These are phyloP conservation scores for Plemyria rubiginata DNA, from an alignment of 2,888 invertebrate species.

Conservation along the genomic window DNA sequence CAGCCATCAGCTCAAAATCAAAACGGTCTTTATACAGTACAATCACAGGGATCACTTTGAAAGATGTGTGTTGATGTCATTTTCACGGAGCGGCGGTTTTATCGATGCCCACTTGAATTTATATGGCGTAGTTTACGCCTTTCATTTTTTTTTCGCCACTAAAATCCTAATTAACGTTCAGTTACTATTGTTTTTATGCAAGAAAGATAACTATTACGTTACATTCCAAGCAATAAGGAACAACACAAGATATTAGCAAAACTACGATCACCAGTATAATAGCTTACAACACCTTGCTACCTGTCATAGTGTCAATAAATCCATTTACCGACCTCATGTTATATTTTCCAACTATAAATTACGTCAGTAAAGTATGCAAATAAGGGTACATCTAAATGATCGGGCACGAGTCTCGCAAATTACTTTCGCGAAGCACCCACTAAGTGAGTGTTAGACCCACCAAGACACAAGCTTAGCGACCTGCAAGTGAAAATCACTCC, in stretches of 20 bases:
- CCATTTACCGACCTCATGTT: constrained; percentile 58
- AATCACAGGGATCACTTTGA: no score
- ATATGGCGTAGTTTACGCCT: no score
- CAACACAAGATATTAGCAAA: constrained; percentile 60
- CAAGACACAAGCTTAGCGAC: constrained; percentile 55
- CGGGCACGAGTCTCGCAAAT: constrained; percentile 66
- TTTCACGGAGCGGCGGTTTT: no score
- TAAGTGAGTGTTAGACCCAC: constrained; percentile 69
- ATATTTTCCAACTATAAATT: constrained; percentile 57
- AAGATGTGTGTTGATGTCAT: no score
- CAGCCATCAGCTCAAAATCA: no score
- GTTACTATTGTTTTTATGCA: no score
- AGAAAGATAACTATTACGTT: no score
- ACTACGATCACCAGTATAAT: constrained; percentile 57
- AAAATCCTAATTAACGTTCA: no score
- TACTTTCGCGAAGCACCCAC: constrained; percentile 71
- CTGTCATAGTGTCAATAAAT: constrained; percentile 56
- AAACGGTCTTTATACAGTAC: no score
- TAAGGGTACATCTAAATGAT: constrained; percentile 66
- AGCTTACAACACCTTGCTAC: constrained; percentile 51
- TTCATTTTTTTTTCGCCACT: no score
- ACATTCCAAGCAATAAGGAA: constrained; percentile 18
- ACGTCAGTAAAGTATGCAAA: constrained; percentile 72
- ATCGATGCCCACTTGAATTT: no score
- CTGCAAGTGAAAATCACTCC: constrained; percentile 53